Base-by-base conservation (phyloP, 2,888 invertebrate genomes). In the Sinodicranocentrus sp. region DNA sequence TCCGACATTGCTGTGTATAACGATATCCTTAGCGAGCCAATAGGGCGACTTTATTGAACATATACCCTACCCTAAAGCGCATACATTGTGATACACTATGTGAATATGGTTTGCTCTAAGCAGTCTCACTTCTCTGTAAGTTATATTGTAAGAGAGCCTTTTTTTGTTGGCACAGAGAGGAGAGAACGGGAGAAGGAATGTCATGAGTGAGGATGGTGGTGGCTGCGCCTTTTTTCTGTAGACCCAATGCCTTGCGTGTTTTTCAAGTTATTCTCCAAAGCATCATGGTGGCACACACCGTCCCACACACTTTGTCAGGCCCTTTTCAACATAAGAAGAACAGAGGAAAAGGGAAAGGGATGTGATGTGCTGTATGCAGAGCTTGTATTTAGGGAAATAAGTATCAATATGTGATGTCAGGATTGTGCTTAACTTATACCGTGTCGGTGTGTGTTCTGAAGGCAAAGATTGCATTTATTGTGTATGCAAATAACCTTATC, bases 31-130 rank as follows among this genome's bases (percentile, higher is more conserved):
- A n/a, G n/a, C 33, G 39, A 67, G 43, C 76, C 76, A 77, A 77
- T 77, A 59, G 68, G 67, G 26, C 67, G 26, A 67, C 67, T 77
- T 67, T 54, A 68, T 77, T 77, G 67, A 33, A 25, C 28, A 67
- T 57, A 39, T 28, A 57, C 57, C 76, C 57, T 68, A 67, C 65
- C 75, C 75, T 21, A 25, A 54, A 54, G 19, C 39, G 19, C 5
- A 61, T 28, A 26, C 25, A 63, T n/a, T 52, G 15, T 63, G 75
- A 61, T 28, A 26, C 25, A 63, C 52, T 52, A 52, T 63, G 75
- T 48, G 75, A 33, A 52, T 44, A 17, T 63, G 61, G 61, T 73
- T 63, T 61, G 19, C 63, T 48, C 26, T 63, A 33, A 63, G 17
- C 63, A 26, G 8, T 19, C 19, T 21, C 8, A 3, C 33, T 23